These are phyloP conservation scores for Tyrannus savana DNA, from an alignment of 2,113 vertebrate genomes.

Conservation along the genomic window DNA sequence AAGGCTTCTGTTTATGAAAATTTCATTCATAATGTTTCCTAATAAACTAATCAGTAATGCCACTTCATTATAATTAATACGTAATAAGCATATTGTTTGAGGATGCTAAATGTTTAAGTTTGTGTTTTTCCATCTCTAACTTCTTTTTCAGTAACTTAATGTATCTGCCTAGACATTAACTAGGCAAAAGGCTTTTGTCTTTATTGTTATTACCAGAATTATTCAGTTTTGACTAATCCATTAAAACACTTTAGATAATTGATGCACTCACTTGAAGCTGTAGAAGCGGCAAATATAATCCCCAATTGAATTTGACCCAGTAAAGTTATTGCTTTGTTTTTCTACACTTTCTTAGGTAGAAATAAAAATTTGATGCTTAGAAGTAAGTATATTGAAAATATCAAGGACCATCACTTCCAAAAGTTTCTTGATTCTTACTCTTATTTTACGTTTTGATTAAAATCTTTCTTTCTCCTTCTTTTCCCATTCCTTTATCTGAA, in stretches of 20 bases:
- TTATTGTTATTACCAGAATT: neutral
- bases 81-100: constrained; percentile 33
- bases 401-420: neutral
- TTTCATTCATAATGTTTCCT: neutral
- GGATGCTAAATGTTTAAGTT: neutral
- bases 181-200: neutral
- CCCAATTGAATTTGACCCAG: neutral
- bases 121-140: neutral
- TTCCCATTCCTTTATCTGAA: neutral
- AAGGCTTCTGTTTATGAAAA: constrained; percentile 12
- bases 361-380: neutral
- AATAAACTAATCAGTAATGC: constrained; percentile 32
- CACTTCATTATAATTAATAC: constrained; percentile 44
- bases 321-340: neutral
- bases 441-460: neutral
- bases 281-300: neutral
- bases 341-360: neutral
- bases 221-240: neutral
- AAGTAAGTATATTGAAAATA: neutral
- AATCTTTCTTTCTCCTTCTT: neutral
- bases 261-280: neutral
- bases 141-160: neutral
- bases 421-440: neutral
- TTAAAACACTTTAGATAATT: constrained; percentile 22
- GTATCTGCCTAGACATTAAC: neutral